These are phyloP conservation scores for Ahaetulla prasina DNA, from an alignment of 2,113 vertebrate genomes.

Conservation along the genomic window DNA sequence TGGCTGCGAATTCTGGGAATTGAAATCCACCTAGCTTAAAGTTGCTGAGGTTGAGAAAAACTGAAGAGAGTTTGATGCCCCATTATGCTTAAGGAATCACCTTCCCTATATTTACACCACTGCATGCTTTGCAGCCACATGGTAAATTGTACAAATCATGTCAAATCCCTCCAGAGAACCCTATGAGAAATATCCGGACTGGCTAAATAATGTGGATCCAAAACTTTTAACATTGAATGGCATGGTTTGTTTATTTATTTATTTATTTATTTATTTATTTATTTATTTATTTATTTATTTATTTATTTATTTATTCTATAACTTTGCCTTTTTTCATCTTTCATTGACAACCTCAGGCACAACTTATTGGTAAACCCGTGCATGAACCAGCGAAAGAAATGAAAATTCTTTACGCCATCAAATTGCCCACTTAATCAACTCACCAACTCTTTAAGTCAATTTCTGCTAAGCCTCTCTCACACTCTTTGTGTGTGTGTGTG, in stretches of 20 bases:
- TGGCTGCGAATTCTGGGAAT: background rate
- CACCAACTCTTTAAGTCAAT: background rate
- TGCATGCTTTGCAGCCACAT: background rate
- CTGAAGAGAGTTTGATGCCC: background rate
- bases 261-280: no score
- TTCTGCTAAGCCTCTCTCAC: background rate
- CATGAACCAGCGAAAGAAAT: background rate
- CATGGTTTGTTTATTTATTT: background rate
- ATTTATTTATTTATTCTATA: background rate
- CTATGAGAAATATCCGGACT: background rate
- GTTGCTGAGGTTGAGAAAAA: background rate
- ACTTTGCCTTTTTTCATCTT: background rate
- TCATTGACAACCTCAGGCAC: background rate
- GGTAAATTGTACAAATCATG: background rate
- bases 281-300: no score
- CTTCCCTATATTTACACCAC: background rate
- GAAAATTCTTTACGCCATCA: background rate
- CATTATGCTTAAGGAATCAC: background rate
- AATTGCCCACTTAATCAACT: conserved; percentile 9
- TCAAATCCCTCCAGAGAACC: background rate
- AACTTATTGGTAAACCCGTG: background rate
- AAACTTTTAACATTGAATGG: background rate
- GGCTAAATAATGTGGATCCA: background rate
- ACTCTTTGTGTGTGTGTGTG: background rate
- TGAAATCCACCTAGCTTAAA: background rate